Evolutionary conservation across 2,888 invertebrate species (phyloP).

Genomic region (Parnassius mnemosyne): DNA sequence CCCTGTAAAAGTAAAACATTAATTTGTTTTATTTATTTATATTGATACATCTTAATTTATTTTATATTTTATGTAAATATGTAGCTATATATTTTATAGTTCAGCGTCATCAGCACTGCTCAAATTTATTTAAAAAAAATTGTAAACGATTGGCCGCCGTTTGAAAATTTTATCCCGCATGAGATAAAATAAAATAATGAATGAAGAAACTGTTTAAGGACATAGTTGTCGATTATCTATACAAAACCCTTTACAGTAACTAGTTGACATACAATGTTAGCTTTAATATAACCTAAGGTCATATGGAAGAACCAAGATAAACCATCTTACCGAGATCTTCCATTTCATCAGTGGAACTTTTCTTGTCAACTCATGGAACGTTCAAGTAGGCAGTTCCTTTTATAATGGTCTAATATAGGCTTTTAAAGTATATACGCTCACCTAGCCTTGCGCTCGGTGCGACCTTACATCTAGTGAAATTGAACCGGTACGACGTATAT

Average conservation of each 20-base stretch:
- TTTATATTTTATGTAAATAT: too few species aligned
- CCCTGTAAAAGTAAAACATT: too few species aligned
- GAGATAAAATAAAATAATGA: too few species aligned
- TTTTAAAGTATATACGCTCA: constrained; percentile 47
- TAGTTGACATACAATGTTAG: constrained; percentile 13
- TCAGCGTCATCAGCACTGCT: too few species aligned
- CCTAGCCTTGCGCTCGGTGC: constrained; percentile 65
- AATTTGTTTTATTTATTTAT: too few species aligned
- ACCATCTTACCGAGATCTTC: constrained; percentile 24
- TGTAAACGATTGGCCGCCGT: too few species aligned
- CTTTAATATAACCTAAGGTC: constrained; percentile 22
- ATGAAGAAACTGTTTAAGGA: too few species aligned
- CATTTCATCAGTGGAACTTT: constrained; percentile 13
- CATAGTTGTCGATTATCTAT: background rate
- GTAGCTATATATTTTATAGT: too few species aligned
- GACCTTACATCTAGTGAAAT: constrained; percentile 77
- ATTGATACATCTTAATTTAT: too few species aligned
- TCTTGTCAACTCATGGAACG: background rate
- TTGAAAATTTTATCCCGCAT: too few species aligned
- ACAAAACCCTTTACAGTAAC: constrained; percentile 15
- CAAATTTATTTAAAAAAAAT: too few species aligned
- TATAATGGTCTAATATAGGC: constrained; percentile 27
- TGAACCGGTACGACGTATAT: constrained; percentile 59
- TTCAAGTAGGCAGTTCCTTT: constrained; percentile 21
- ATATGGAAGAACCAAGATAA: constrained; percentile 14